These are phyloP conservation scores for Dendrolimus punctatus DNA, from an alignment of 1,140 invertebrate species.

Conservation along the genomic window DNA sequence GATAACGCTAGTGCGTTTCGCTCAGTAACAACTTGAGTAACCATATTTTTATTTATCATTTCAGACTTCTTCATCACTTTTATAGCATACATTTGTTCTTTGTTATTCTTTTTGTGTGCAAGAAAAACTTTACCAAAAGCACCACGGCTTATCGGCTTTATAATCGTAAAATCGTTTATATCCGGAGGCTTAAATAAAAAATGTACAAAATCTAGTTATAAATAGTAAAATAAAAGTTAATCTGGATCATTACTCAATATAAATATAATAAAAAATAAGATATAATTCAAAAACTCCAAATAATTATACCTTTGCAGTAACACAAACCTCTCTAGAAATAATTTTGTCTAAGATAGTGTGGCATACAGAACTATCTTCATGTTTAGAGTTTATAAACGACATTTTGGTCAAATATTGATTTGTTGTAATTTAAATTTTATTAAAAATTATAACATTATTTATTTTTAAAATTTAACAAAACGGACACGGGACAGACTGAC, in stretches of 20 bases:
- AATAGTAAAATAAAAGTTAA: neutral
- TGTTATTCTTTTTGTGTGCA: constrained; percentile 88
- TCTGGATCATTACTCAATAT: too few species aligned
- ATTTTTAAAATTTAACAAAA: too few species aligned
- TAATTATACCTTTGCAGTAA: constrained; percentile 38
- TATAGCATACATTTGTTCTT: constrained; percentile 90
- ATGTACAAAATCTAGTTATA: neutral
- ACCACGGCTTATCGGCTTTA: constrained; percentile 95
- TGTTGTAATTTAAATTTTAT: constrained; percentile 1
- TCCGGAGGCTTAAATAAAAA: constrained; percentile 74
- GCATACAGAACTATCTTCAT: constrained; percentile 26
- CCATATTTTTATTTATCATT: constrained; percentile 97
- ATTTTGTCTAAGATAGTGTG: constrained; percentile 65
- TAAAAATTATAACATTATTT: too few species aligned
- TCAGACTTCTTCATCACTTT: constrained; percentile 98
- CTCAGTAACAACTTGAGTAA: constrained; percentile 90
- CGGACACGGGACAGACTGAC: too few species aligned
- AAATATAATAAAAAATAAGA: neutral
- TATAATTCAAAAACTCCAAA: neutral
- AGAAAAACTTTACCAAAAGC: constrained; percentile 97
- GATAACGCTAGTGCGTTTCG: constrained; percentile 92
- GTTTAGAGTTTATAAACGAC: constrained; percentile 34
- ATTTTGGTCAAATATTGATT: constrained; percentile 19
- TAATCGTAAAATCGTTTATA: constrained; percentile 92
- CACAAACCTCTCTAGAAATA: constrained; percentile 41